Conservation (phyloP, 2,113 vertebrate species). For the Pseudorhombus dupliciocellatus region DNA sequence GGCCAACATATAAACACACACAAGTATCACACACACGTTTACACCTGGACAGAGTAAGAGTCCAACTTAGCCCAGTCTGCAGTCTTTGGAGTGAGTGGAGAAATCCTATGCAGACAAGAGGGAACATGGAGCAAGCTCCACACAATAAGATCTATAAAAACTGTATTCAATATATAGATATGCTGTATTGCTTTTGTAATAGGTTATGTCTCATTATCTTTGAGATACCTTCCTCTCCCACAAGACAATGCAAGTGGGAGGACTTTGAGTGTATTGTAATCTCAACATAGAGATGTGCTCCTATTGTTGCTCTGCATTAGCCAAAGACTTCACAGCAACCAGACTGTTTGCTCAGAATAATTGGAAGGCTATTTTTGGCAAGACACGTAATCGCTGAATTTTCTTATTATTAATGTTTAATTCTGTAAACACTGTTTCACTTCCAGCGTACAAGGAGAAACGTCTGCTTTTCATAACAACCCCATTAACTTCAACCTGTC, state of each 20-base stretch:
- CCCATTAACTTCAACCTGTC: background rate
- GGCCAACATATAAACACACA: too few relatives aligned
- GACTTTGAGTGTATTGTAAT: background rate
- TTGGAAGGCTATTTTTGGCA: background rate
- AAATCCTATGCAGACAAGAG: too few relatives aligned
- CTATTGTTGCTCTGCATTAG: background rate
- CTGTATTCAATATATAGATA: too few relatives aligned
- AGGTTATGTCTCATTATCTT: background rate
- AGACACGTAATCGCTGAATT: background rate
- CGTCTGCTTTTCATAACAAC: background rate
- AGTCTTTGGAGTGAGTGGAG: too few relatives aligned
- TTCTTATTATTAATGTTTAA: background rate
- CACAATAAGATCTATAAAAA: too few relatives aligned
- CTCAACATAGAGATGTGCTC: background rate
- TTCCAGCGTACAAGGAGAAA: background rate
- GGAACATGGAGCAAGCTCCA: too few relatives aligned
- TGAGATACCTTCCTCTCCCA: background rate
- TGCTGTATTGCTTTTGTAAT: background rate
- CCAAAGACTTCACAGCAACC: background rate
- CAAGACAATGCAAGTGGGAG: background rate
- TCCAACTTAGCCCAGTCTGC: too few relatives aligned
- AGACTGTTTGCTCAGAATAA: background rate
- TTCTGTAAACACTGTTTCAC: background rate
- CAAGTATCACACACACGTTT: too few relatives aligned
- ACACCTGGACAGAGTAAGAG: too few relatives aligned